Evolutionary conservation across 1,140 invertebrate genomes (phyloP).

Genomic region (Saxidomus purpurata): DNA sequence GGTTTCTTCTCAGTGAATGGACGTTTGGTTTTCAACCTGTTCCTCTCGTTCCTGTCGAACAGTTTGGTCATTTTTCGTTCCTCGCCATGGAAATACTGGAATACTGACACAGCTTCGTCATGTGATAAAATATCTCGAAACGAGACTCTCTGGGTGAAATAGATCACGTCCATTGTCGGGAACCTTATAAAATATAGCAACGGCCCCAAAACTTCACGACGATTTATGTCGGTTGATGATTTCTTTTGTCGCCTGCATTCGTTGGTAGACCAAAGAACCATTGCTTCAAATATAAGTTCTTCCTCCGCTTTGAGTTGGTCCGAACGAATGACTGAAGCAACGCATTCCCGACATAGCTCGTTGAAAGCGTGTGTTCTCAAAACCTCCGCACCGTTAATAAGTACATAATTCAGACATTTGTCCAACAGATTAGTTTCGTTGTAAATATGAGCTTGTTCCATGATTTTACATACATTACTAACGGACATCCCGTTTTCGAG

Average conservation of each 20-base stretch:
- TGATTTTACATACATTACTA: constrained; percentile 90
- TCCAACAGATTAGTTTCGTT: constrained; percentile 39
- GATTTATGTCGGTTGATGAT: constrained; percentile 36
- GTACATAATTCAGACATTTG: constrained; percentile 55
- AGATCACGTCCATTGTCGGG: constrained; percentile 57
- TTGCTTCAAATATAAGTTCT: constrained; percentile 58
- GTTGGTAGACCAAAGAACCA: constrained; percentile 51
- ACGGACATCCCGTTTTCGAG: constrained; percentile 91
- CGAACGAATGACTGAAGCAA: constrained; percentile 21
- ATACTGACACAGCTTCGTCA: constrained; percentile 56
- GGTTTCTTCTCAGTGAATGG: neutral
- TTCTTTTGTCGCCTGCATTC: constrained; percentile 56
- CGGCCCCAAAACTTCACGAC: constrained; percentile 54
- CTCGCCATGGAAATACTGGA: constrained; percentile 63
- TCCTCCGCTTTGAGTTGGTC: constrained; percentile 65
- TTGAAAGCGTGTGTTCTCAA: constrained; percentile 51
- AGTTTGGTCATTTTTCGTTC: constrained; percentile 18
- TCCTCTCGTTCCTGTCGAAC: constrained; percentile 50
- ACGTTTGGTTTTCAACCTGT: constrained; percentile 37
- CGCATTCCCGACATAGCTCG: constrained; percentile 48
- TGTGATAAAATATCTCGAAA: constrained; percentile 45
- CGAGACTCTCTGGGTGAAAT: constrained; percentile 56
- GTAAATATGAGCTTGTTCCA: constrained; percentile 67
- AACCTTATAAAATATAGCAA: constrained; percentile 63
- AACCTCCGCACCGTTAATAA: constrained; percentile 10